A percentile compares a stretch with the other conserved stretches of the same genome.
Conservation (phyloP, 1,140 invertebrate genomes). For the Formica exsecta region DNA sequence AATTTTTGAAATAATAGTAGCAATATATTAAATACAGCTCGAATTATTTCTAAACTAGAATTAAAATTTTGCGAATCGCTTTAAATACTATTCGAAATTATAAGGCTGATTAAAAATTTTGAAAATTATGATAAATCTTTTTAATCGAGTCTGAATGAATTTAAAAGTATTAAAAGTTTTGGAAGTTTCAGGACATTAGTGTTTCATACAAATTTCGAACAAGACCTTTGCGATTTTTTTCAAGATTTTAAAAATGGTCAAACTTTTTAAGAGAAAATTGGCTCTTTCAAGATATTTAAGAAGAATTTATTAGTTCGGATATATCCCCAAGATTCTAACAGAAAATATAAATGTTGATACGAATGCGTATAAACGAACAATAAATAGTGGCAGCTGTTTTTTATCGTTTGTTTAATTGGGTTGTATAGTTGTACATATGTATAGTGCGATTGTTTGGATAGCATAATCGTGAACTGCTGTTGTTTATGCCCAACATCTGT, state of each 20-base stretch:
- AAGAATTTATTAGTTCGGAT: background rate
- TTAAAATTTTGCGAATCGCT: background rate
- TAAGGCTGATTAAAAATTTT: background rate
- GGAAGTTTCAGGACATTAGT: background rate
- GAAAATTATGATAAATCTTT: background rate
- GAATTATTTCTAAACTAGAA: background rate
- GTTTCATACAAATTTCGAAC: background rate
- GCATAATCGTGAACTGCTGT: background rate
- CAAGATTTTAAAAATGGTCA: background rate
- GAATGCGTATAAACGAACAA: constrained; percentile 3
- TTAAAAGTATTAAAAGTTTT: background rate
- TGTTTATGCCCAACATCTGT: constrained; percentile 19
- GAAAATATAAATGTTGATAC: background rate
- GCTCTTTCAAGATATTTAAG: background rate
- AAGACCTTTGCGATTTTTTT: background rate
- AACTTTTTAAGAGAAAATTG: background rate
- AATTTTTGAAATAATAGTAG: background rate
- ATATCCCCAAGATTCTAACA: background rate
- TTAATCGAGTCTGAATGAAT: background rate
- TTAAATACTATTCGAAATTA: background rate
- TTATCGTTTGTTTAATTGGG: constrained; percentile 24
- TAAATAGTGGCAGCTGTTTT: constrained; percentile 28
- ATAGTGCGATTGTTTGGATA: constrained; percentile 8
- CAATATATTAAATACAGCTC: background rate
- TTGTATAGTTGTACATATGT: background rate